Evolutionary conservation across 1,140 invertebrate species (phyloP).

Genomic region (Philotrypesis tridentata): DNA sequence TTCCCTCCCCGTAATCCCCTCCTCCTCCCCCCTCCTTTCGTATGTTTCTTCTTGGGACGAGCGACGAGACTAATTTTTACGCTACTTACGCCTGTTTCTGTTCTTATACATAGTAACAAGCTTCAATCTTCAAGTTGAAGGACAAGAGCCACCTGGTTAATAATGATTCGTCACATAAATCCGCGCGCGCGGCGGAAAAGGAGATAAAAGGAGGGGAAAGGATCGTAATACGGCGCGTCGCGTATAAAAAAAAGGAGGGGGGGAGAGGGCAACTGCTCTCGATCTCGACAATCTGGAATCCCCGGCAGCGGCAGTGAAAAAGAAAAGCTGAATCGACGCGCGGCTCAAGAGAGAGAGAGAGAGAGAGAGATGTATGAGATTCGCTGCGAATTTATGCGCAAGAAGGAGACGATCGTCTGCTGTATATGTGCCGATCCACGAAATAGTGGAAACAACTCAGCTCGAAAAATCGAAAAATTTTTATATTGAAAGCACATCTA

Average conservation of each 20-base stretch:
- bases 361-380: no score
- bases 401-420: neutral
- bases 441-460: no score
- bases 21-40: neutral
- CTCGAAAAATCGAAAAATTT: no score
- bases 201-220: no score
- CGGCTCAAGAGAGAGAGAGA: neutral
- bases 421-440: no score
- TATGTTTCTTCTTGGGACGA: no score
- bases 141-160: neutral
- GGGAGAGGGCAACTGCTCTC: no score
- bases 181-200: neutral
- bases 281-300: neutral
- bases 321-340: neutral
- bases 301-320: neutral
- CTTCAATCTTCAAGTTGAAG: neutral
- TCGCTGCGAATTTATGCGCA: slow-evolving; percentile 32
- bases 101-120: neutral
- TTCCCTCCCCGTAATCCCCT: neutral
- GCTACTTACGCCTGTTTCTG: neutral
- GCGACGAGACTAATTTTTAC: neutral
- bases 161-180: neutral
- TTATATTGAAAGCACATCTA: no score
- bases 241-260: no score
- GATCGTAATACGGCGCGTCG: neutral